Percentiles rank a stretch among this genome's conserved stretches.
These are phyloP conservation scores for Charanyca ferruginea DNA, from an alignment of 2,888 invertebrate genomes.

Conservation along the genomic window DNA sequence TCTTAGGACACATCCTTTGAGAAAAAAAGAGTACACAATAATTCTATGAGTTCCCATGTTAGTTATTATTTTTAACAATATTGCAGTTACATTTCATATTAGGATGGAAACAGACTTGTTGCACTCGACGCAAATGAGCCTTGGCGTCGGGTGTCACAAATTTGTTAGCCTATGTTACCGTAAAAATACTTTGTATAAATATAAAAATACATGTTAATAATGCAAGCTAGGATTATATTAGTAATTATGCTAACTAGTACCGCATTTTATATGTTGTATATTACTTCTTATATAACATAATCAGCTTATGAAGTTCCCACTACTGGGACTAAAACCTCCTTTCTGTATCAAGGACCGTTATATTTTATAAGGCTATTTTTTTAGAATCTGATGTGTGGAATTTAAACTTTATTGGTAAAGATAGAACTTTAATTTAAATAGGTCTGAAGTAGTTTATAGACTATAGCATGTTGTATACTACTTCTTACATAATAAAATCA, in stretches of 20 bases:
- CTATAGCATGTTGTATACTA: too few relatives aligned
- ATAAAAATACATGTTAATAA: constrained; percentile 24
- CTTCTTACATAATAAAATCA: not conserved
- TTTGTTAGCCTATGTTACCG: not conserved
- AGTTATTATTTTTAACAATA: not conserved
- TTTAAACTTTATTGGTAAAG: too few relatives aligned
- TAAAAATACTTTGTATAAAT: constrained; percentile 22
- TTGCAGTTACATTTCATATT: not conserved
- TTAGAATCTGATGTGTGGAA: not conserved
- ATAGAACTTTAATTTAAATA: too few relatives aligned
- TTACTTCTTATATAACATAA: not conserved
- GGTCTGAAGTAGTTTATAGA: too few relatives aligned
- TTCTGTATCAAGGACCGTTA: not conserved
- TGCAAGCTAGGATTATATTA: not conserved
- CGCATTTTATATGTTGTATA: not conserved
- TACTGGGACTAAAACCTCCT: not conserved
- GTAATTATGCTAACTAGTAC: constrained; percentile 4
- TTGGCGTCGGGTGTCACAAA: constrained; percentile 19
- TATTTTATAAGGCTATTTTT: constrained; percentile 5
- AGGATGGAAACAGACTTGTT: not conserved
- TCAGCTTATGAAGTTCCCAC: not conserved
- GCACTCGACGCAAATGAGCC: not conserved
- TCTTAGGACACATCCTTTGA: too few relatives aligned
- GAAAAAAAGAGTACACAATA: not conserved
- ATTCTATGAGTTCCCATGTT: not conserved